Base-by-base conservation (phyloP, 1,140 invertebrate species). In the Belonocnema kinseyi region DNA sequence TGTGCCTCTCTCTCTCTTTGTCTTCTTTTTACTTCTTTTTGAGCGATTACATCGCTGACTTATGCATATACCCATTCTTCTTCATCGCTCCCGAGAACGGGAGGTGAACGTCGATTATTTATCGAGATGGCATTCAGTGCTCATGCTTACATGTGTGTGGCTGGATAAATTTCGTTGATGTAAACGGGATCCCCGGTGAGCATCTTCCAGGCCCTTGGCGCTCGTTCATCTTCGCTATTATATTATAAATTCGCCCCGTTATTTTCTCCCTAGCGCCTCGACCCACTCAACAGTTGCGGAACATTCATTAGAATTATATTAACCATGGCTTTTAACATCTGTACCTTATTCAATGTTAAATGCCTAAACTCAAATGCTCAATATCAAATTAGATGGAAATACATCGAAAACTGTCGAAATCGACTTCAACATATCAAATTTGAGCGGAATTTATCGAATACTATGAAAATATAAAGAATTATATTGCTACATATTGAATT, bases 191-290 rank as follows among this genome's bases (percentile, higher is more conserved):
- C 51, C 54, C 58, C 17, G 46, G 50, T 21, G 16, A 50, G 73
- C 52, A 14, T 26, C 50, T 26, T n/a, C 21, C 33, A 66, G 61
- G 61, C 61, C 26, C 61, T 14, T 66, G 40, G 26, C 26, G 61
- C 61, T 66, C 61, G 61, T 21, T 16, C 40, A 46, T 72, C 58
- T 56, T 74, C 72, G 40, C 76, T 81, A 76, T 78, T 78, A 72
- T 78, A 78, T 72, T 78, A 74, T 73, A 74, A 81, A 78, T 75
- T 81, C 74, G 72, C 78, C 74, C 80, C 80, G 74, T 78, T 81
- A 81, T 12, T 66, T 66, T 33, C 5, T 66, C 58, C 17, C 17
- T 5, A 14, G 8, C 54, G 17, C 4, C 56, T 66, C 26, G 1
- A 26, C 26, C 13, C 61, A 66, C 61, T 66, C 26, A 10, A 26